Base-by-base conservation (phyloP, 2,113 vertebrate species). In the Pterocles burchelli region DNA sequence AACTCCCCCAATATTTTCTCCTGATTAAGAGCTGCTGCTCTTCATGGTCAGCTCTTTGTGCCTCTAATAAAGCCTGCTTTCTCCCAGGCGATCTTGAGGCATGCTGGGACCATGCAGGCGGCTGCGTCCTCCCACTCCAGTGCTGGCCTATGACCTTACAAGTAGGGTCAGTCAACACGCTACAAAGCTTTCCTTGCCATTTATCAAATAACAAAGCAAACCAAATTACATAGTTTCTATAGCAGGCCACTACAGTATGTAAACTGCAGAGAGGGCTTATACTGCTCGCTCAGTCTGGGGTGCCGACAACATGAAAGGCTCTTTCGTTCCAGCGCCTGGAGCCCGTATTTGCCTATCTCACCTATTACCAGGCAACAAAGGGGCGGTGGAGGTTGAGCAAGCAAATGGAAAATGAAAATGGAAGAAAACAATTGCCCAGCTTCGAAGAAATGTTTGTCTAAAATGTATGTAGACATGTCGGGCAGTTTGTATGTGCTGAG, bases 1-100 rank as follows among this genome's bases (percentile, higher is more conserved):
- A 45, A 16, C 6, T 29, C 12, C 11, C 36, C 13, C 25, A 26
- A 9, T 89, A 29, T 68, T 88, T 92, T 76, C 80, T 55, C 55
- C 59, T 66, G 48, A 88, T 91, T 88, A 90, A 71, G 90, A 88
- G 65, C 76, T 78, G 73, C 72, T 93, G 65, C 82, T 86, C 88
- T 92, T 86, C 73, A 45, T 28, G 11, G 6, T 62, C 18, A 96
- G 80, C 38, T 86, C 97, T 97, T 97, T 97, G 96, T 94, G 72
- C 17, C 71, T 66, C 86, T 88, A 54, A 95, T 90, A 93, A 98
- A 98, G 98, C 98, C 98, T 95, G 75, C 96, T 91, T 94, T 97
- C 97, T 98, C 96, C 90, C 85, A 87, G 95, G 91, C 91, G 57
- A 81, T 96, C 91, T 95, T 1, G 10, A 95, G 92, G 92, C 88